A percentile compares a stretch with the other conserved stretches of the same genome.
These are phyloP conservation scores for Aporophyla nigra DNA, from an alignment of 2,888 invertebrate genomes.

Conservation along the genomic window DNA sequence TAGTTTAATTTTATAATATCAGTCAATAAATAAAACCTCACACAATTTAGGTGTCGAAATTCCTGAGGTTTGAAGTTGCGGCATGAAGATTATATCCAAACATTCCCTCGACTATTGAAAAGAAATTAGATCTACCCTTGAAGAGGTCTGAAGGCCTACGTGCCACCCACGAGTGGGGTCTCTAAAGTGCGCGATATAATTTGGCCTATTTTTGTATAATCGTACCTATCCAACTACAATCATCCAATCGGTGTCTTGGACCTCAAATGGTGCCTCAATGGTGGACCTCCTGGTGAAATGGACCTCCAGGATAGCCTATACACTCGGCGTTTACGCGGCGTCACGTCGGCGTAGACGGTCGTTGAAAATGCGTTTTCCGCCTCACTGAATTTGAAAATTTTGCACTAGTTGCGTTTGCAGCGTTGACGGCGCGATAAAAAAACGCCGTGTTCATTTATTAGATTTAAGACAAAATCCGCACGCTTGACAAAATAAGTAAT, in stretches of 20 bases:
- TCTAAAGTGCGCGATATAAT: conserved; percentile 17
- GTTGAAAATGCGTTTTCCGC: neutral
- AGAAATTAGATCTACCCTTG: conserved; percentile 40
- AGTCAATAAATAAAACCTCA: neutral
- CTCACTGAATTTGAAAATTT: neutral
- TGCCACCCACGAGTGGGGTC: conserved; percentile 19
- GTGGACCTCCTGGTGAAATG: too few species aligned
- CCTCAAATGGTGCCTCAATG: neutral
- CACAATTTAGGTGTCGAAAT: neutral
- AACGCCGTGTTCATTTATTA: neutral
- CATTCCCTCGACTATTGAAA: conserved; percentile 23
- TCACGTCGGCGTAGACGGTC: neutral
- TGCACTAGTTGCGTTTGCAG: neutral
- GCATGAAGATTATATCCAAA: conserved; percentile 13
- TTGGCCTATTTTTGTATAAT: conserved; percentile 9
- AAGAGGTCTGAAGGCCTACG: conserved; percentile 25
- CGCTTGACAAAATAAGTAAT: neutral
- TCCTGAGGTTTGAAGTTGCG: neutral
- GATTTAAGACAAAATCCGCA: neutral
- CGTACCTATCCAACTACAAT: neutral
- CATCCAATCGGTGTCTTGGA: neutral
- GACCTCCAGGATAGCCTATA: neutral
- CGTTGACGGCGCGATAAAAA: neutral
- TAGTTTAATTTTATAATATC: too few species aligned
- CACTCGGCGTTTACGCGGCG: neutral